A percentile compares a stretch with the other conserved stretches of the same genome.
phyloP scores from a whole-genome alignment of 1,140 invertebrate species.

The Philopotamus ludificatus region DNA sequence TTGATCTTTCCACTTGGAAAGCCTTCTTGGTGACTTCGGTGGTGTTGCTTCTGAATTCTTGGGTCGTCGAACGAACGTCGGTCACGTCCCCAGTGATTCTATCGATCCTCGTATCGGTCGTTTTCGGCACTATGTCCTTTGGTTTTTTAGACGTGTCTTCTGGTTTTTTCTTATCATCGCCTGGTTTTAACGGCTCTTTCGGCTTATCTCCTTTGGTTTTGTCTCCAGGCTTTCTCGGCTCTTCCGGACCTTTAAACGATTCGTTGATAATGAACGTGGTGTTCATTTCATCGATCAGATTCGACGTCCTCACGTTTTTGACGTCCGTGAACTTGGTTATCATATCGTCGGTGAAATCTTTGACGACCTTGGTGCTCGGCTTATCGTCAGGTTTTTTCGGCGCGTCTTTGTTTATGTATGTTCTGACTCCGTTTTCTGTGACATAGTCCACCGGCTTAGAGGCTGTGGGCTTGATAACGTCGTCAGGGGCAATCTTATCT shows the following conservation, averaged over 20 bases:
- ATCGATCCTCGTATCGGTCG: constrained; percentile 44
- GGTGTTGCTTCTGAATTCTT: constrained; percentile 46
- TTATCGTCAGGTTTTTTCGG: constrained; percentile 13
- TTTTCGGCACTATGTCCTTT: constrained; percentile 14
- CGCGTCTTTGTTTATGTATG: not conserved
- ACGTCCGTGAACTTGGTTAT: constrained; percentile 28
- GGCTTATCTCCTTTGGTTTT: constrained; percentile 1
- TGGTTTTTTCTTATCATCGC: constrained; percentile 17
- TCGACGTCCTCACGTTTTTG: constrained; percentile 20
- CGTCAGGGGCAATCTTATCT: not conserved
- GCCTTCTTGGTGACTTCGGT: constrained; percentile 52
- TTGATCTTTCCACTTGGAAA: constrained; percentile 53
- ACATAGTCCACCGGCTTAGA: not conserved
- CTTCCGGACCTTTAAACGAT: constrained; percentile 22
- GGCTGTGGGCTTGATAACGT: constrained; percentile 5
- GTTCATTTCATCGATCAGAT: constrained; percentile 24
- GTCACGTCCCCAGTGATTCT: constrained; percentile 54
- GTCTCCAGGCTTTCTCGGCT: constrained; percentile 38
- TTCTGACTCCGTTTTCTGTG: constrained; percentile 20
- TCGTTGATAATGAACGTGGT: constrained; percentile 29
- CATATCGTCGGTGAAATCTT: constrained; percentile 5
- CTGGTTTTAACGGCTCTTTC: not conserved
- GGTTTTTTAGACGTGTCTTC: constrained; percentile 31
- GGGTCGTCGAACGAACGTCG: constrained; percentile 37
- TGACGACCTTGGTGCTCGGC: not conserved